A percentile compares a stretch with the other conserved stretches of the same genome.
Conservation (phyloP, 2,113 vertebrate species). For the Ochotona princeps region DNA sequence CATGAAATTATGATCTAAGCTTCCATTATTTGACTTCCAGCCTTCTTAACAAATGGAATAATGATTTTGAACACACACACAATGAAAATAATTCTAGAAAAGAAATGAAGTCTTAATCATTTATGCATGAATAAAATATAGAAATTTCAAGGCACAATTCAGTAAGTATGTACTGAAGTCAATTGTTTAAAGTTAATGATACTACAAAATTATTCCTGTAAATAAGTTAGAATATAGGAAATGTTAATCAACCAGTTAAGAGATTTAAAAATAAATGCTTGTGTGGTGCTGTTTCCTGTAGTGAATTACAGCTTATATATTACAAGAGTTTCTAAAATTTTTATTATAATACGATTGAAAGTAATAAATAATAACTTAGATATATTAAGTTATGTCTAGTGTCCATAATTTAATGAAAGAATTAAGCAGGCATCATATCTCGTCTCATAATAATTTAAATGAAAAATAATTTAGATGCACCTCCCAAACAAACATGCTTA, state of each 20-base stretch:
- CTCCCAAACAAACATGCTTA: background rate
- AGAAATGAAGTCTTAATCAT: constrained; percentile 29
- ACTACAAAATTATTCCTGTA: background rate
- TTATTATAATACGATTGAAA: background rate
- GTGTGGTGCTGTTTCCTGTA: background rate
- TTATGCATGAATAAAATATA: background rate
- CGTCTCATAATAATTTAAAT: constrained; percentile 5
- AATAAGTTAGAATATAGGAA: background rate
- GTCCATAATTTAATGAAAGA: background rate
- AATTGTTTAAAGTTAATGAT: background rate
- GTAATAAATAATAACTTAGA: constrained; percentile 9
- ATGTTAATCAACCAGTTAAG: background rate
- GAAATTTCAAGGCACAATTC: background rate
- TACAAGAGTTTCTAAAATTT: background rate
- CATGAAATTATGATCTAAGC: background rate
- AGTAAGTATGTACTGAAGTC: background rate
- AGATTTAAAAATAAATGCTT: background rate
- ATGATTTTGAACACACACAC: background rate
- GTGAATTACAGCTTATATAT: background rate
- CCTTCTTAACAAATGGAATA: background rate
- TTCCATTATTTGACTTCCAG: constrained; percentile 9
- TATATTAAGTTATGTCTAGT: constrained; percentile 8
- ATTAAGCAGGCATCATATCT: background rate
- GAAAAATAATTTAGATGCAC: constrained; percentile 18
- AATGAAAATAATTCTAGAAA: background rate